Conservation (phyloP, 2,797 vertebrate species). For the Sebastes vulpes region DNA sequence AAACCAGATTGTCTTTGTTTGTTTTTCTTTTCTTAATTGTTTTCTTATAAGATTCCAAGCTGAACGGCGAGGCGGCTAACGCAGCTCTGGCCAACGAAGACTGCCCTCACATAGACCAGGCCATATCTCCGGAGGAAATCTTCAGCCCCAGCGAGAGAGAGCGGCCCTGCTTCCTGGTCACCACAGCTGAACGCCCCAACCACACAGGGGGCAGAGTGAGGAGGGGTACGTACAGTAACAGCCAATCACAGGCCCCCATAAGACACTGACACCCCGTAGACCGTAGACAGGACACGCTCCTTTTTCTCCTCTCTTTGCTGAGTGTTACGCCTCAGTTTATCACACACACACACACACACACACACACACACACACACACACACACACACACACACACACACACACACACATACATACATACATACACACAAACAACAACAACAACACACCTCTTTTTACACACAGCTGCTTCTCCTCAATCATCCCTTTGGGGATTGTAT, state of each 20-base stretch:
- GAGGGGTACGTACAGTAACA: constrained; percentile 98
- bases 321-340: constrained; percentile 62
- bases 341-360: neutral
- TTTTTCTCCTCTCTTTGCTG: constrained; percentile 44
- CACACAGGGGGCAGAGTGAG: constrained; percentile 98
- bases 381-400: neutral
- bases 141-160: constrained; percentile 98
- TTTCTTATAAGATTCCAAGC: constrained; percentile 93
- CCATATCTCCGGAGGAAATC: constrained; percentile 98
- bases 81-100: constrained; percentile 99
- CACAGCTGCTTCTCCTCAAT: constrained; percentile 63
- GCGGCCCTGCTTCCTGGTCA: constrained; percentile 99
- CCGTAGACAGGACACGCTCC: constrained; percentile 57
- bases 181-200: constrained; percentile 97
- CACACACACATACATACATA: neutral
- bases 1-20: constrained; percentile 14
- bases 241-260: constrained; percentile 82
- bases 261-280: constrained; percentile 79
- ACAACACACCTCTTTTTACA: constrained; percentile 49
- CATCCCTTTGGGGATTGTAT: constrained; percentile 57
- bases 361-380: neutral
- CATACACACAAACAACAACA: neutral
- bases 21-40: constrained; percentile 5
- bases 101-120: constrained; percentile 99
- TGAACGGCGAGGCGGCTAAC: constrained; percentile 98